phyloP scores from a whole-genome alignment of 2,797 vertebrate species.

The Oreortyx pictus region DNA sequence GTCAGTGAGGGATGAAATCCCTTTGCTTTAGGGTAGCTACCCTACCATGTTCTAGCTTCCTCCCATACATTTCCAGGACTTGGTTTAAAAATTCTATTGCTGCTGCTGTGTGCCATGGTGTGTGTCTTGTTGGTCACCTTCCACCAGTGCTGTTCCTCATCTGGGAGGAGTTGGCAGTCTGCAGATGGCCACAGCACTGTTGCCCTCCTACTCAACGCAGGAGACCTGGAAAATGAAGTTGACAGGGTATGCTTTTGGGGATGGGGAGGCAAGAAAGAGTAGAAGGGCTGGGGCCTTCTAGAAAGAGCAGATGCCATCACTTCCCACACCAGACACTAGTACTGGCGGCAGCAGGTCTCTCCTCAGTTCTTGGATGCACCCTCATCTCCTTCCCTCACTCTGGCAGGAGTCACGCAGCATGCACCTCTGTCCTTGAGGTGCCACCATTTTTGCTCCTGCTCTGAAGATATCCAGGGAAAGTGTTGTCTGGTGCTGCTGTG shows the following conservation, averaged over 20 bases:
- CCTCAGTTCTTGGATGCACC: not conserved
- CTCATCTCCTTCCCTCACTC: not conserved
- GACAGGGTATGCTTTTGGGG: not conserved
- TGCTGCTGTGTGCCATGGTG: not conserved
- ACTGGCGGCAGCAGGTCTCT: not conserved
- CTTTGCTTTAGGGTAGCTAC: not conserved
- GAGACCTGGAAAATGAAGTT: not conserved
- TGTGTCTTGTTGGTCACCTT: not conserved
- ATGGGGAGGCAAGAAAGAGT: not conserved
- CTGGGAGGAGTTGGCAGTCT: not conserved
- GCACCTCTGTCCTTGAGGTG: not conserved
- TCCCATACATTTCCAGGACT: not conserved
- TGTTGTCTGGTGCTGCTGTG: accelerated
- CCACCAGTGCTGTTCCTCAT: not conserved
- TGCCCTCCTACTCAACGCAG: not conserved
- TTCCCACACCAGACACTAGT: not conserved
- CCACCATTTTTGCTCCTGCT: not conserved
- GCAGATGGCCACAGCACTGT: not conserved
- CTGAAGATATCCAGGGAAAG: accelerated
- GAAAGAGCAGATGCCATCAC: accelerated
- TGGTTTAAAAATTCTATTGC: not conserved
- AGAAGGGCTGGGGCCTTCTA: not conserved
- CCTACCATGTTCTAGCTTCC: not conserved
- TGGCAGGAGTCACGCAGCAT: accelerated
- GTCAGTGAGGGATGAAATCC: accelerated